phyloP scores from a whole-genome alignment of 2,888 invertebrate species.

The Prosapia bicincta region DNA sequence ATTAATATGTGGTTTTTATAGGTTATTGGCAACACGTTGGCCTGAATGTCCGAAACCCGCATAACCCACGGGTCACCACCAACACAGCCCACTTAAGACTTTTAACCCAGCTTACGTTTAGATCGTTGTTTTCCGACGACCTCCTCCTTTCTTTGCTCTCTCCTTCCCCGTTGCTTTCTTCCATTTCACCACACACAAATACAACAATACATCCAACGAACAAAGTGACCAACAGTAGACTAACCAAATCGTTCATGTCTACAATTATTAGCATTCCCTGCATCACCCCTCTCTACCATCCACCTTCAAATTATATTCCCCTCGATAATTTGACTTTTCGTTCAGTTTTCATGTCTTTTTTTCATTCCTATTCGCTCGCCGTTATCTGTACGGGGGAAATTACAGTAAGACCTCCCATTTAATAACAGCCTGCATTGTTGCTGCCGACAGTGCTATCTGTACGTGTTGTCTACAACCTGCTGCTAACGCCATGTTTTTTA shows the following conservation, averaged over 20 bases:
- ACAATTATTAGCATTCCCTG: slow-evolving; percentile 26
- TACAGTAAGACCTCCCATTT: slow-evolving; percentile 32
- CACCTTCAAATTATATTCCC: slow-evolving; percentile 32
- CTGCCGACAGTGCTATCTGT: slow-evolving; percentile 21
- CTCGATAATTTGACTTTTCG: slow-evolving; percentile 33
- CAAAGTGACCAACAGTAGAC: slow-evolving; percentile 14
- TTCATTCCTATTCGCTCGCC: slow-evolving; percentile 28
- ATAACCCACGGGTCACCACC: background rate
- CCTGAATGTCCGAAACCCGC: background rate
- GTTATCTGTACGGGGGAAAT: slow-evolving; percentile 29
- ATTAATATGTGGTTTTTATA: no score
- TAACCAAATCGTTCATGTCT: slow-evolving; percentile 18
- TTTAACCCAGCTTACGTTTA: slow-evolving; percentile 13
- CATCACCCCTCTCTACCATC: slow-evolving; percentile 26
- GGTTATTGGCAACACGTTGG: no score
- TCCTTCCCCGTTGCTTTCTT: slow-evolving; percentile 26
- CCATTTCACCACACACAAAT: slow-evolving; percentile 18
- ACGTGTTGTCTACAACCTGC: background rate
- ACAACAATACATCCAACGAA: slow-evolving; percentile 16
- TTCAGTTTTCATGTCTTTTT: slow-evolving; percentile 29
- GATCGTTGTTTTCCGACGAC: slow-evolving; percentile 23
- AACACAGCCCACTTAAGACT: background rate
- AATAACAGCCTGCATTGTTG: slow-evolving; percentile 28
- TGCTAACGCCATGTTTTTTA: background rate
- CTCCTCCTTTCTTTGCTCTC: slow-evolving; percentile 25